Percentiles rank a stretch among this genome's conserved stretches.
These are phyloP conservation scores for Halocynthia roretzi DNA, from an alignment of 23 tunicate genomes.

Conservation along the genomic window DNA sequence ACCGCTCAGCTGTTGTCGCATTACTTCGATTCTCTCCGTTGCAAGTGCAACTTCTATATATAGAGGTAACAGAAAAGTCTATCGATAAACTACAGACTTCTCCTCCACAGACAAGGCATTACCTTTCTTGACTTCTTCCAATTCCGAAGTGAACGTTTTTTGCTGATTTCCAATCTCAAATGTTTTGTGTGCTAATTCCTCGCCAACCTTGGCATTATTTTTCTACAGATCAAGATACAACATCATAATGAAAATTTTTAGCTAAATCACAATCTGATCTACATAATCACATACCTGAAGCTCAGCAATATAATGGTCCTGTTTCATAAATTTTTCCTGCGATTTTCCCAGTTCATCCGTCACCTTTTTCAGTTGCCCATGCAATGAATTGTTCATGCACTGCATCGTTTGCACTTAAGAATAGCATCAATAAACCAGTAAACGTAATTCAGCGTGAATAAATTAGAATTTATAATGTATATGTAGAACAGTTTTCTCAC, in stretches of 20 bases:
- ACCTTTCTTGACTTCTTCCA: too few species aligned
- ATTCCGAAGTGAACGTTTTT: too few species aligned
- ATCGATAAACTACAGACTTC: too few species aligned
- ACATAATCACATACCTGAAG: not conserved
- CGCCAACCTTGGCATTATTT: too few species aligned
- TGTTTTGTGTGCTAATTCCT: too few species aligned
- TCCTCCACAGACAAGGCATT: too few species aligned
- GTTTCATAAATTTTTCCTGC: constrained; percentile 27
- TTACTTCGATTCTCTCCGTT: constrained; percentile 39
- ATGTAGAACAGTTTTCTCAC: not conserved
- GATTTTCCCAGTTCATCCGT: constrained; percentile 34
- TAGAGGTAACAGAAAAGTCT: not conserved
- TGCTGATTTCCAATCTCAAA: too few species aligned
- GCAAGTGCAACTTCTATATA: constrained; percentile 58
- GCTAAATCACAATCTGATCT: not conserved
- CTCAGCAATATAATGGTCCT: constrained; percentile 28
- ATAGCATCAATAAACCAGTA: too few species aligned
- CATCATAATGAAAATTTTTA: too few species aligned
- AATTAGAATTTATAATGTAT: not conserved
- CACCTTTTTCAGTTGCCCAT: constrained; percentile 44
- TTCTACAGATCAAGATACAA: too few species aligned
- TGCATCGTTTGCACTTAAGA: constrained; percentile 39
- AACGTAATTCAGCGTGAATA: too few species aligned
- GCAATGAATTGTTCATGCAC: constrained; percentile 47
- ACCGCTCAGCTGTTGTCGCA: constrained; percentile 35